Base-by-base conservation (phyloP, 2,113 vertebrate species). In the Pelobates fuscus region DNA sequence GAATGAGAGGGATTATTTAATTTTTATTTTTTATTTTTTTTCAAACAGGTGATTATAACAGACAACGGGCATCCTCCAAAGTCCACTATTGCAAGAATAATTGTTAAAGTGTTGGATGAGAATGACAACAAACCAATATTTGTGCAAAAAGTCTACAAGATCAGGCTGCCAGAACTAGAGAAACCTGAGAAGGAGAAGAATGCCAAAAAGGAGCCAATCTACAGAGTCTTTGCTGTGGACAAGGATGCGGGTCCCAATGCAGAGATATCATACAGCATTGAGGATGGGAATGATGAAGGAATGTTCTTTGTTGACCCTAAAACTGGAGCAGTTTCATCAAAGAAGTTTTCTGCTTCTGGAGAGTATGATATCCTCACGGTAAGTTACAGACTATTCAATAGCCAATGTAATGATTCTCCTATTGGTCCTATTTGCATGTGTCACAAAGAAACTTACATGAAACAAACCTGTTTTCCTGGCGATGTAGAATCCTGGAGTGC, bases 361-460 rank as follows among this genome's bases (percentile, higher is more conserved):
- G 96, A 98, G 80, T 98, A 99, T 1, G 94, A 99, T 84, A 99
- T 99, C 67, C 94, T 99, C 44, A 94, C 97, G n/a, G 97, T 99
- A 80, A 93, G 92, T 89, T 18, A 17, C 72, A 66, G 32, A 10
- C 32, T 37, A 10, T 6, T 37, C 5, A 37, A 5, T 10, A 37
- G 32, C 32, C 32, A 37, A 37, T 37, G 5, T 10, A 37, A 37
- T 37, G 32, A 37, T 5, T 37, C 32, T 37, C 32, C n/a, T n/a
- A n/a, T n/a, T n/a, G n/a, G n/a, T n/a, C n/a, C n/a, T n/a, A n/a
- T n/a, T n/a, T n/a, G n/a, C n/a, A n/a, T n/a, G n/a, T n/a, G n/a
- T n/a, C n/a, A n/a, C n/a, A n/a, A n/a, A n/a, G n/a, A n/a, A n/a
- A n/a, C n/a, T n/a, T n/a, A n/a, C n/a, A n/a, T n/a, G n/a, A n/a